phyloP scores from a whole-genome alignment of 2,888 invertebrate species.

The Ctena decussata region DNA sequence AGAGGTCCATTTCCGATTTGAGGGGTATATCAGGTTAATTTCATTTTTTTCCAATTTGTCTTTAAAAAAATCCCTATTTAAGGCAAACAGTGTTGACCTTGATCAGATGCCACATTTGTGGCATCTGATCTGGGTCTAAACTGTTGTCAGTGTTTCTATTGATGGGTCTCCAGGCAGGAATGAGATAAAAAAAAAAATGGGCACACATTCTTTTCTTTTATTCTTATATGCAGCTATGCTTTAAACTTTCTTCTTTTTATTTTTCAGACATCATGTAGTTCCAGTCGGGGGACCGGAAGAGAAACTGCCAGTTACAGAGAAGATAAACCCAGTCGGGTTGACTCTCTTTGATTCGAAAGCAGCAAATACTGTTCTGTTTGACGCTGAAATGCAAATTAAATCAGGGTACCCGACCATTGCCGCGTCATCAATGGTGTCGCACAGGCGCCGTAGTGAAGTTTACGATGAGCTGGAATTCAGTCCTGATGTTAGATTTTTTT shows the following conservation, averaged over 20 bases:
- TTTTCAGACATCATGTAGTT: slow-evolving; percentile 58
- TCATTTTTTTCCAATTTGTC: too few species aligned
- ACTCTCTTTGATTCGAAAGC: slow-evolving; percentile 59
- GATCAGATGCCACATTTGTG: too few species aligned
- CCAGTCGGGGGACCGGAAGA: slow-evolving; percentile 57
- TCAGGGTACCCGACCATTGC: slow-evolving; percentile 64
- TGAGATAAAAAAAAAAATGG: too few species aligned
- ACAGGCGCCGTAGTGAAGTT: slow-evolving; percentile 25
- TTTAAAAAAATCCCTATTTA: too few species aligned
- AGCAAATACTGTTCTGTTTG: slow-evolving; percentile 54
- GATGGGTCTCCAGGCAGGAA: too few species aligned
- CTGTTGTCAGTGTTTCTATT: too few species aligned
- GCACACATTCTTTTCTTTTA: too few species aligned
- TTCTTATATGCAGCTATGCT: too few species aligned
- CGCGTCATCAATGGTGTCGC: slow-evolving; percentile 54
- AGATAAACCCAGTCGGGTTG: slow-evolving; percentile 24
- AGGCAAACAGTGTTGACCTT: too few species aligned
- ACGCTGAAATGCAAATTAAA: slow-evolving; percentile 60
- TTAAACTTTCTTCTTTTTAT: neutral
- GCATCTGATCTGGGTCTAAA: too few species aligned
- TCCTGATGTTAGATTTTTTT: slow-evolving; percentile 67
- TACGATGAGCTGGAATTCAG: slow-evolving; percentile 42
- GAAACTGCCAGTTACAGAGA: slow-evolving; percentile 38
- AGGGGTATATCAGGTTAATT: too few species aligned
- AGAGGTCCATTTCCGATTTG: too few species aligned